These are phyloP conservation scores for Acanthacorydalis orientalis DNA, from an alignment of 2,888 invertebrate genomes.

Conservation along the genomic window DNA sequence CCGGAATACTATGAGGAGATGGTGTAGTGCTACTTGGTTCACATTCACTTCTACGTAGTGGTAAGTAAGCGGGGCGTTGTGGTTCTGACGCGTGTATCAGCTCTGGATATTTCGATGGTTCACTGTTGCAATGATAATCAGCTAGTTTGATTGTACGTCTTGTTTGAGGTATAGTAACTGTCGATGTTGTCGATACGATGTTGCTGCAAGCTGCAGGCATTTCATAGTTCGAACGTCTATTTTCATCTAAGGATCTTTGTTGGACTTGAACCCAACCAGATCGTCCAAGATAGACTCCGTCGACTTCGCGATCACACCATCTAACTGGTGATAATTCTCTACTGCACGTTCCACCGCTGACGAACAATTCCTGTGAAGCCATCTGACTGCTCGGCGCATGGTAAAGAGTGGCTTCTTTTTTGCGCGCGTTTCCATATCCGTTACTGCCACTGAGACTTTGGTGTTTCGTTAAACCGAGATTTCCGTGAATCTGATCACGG, in stretches of 20 bases:
- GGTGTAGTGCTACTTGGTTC: slow-evolving; percentile 20
- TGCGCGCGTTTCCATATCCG: slow-evolving; percentile 12
- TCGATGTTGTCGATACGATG: slow-evolving; percentile 11
- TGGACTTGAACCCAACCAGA: slow-evolving; percentile 41
- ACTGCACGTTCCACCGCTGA: slow-evolving; percentile 24
- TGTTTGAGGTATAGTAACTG: slow-evolving; percentile 12
- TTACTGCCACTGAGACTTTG: slow-evolving; percentile 14
- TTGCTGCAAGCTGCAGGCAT: slow-evolving; percentile 4
- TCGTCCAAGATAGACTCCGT: slow-evolving; percentile 37
- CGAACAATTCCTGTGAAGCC: slow-evolving; percentile 28
- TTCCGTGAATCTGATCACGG: no score
- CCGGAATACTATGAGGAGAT: slow-evolving; percentile 24
- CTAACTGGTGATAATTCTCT: slow-evolving; percentile 38
- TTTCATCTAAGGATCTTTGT: slow-evolving; percentile 35
- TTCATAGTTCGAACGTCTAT: slow-evolving; percentile 25
- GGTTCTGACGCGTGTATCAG: slow-evolving; percentile 11
- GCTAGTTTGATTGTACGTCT: slow-evolving; percentile 30
- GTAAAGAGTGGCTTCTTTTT: slow-evolving; percentile 9
- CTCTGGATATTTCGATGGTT: slow-evolving; percentile 16
- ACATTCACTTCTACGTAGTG: slow-evolving; percentile 11
- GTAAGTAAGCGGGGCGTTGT: slow-evolving; percentile 22
- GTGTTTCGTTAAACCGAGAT: slow-evolving; percentile 10
- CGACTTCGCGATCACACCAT: slow-evolving; percentile 40
- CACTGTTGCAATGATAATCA: slow-evolving; percentile 32
- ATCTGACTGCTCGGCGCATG: slow-evolving; percentile 23